Conservation (phyloP, 2,797 vertebrate genomes). For the Enteromius thamalakanensis region DNA sequence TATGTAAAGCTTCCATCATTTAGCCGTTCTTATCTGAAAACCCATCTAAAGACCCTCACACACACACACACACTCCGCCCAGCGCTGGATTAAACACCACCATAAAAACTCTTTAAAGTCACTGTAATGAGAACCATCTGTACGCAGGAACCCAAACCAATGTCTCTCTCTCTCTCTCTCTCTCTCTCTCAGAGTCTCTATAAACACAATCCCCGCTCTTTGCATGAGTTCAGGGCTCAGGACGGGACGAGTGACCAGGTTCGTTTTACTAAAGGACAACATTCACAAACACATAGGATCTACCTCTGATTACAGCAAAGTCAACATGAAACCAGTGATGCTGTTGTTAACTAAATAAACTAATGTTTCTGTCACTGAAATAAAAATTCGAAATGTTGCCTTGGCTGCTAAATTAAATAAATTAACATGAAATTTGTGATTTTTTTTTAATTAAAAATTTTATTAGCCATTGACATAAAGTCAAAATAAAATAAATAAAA, state of each 20-base stretch:
- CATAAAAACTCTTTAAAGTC: slow-evolving; percentile 76
- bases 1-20: slow-evolving; percentile 47
- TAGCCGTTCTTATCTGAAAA: slow-evolving; percentile 52
- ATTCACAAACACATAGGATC: slow-evolving; percentile 3
- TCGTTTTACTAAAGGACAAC: slow-evolving; percentile 36
- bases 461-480: neutral
- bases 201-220: slow-evolving; percentile 52
- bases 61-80: slow-evolving; percentile 49
- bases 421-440: neutral
- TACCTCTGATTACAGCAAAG: slow-evolving; percentile 41
- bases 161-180: slow-evolving; percentile 26
- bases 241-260: slow-evolving; percentile 49
- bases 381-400: neutral
- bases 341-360: neutral
- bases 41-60: slow-evolving; percentile 49
- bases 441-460: neutral
- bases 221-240: slow-evolving; percentile 63
- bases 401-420: neutral
- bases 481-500: neutral
- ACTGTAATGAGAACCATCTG: slow-evolving; percentile 84
- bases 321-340: slow-evolving; percentile 1
- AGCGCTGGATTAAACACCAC: slow-evolving; percentile 69
- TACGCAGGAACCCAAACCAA: slow-evolving; percentile 65
- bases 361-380: neutral
- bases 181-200: slow-evolving; percentile 10